Base-by-base conservation (phyloP, 2,797 vertebrate genomes). In the Onychomys arenicola region DNA sequence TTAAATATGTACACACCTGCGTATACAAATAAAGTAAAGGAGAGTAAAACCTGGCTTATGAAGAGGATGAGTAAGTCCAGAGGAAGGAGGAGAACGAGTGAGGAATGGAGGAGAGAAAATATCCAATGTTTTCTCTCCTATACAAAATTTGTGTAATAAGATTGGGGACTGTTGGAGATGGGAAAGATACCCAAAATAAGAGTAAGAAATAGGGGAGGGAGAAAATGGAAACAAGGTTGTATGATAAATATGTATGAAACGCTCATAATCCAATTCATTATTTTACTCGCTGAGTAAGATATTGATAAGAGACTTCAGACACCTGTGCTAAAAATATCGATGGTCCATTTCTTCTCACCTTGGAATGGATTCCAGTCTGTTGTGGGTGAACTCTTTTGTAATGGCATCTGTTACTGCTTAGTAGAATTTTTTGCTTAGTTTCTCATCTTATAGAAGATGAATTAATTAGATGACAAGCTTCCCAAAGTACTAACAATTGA, bases 151-250 rank as follows among this genome's bases (percentile, higher is more conserved):
- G 37, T 71, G 65, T 69, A 23, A 25, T 55, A 25, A 29, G 34
- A 71, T 8, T 2, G 4, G 12, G 12, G 43, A n/a, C 34, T 71
- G 7, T 23, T 27, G 0, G 7, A 4, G 10, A 57, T 1, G 16
- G 49, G 5, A 14, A 57, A 55, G 17, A 32, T n/a, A 29, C 10
- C 7, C n/a, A 29, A 13, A 57, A 4, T 9, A 40, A 71, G 13
- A 27, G 12, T 40, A 40, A 34, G 65, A 52, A 55, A 14, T 0
- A 0, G 13, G 17, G 10, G n/a, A 43, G 17, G 5, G 2, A 19
- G n/a, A 37, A 34, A 55, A 37, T 32, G 9, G 37, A 14, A 59
- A 23, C 16, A 43, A 59, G 6, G 52, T 13, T 43, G 2, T 21
- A 43, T 6, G 25, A 75, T 75, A 57, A 40, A 59, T 34, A 34